Percentiles rank a stretch among this genome's conserved stretches.
Conservation (phyloP, 2,113 vertebrate species). For the Gopherus flavomarginatus region DNA sequence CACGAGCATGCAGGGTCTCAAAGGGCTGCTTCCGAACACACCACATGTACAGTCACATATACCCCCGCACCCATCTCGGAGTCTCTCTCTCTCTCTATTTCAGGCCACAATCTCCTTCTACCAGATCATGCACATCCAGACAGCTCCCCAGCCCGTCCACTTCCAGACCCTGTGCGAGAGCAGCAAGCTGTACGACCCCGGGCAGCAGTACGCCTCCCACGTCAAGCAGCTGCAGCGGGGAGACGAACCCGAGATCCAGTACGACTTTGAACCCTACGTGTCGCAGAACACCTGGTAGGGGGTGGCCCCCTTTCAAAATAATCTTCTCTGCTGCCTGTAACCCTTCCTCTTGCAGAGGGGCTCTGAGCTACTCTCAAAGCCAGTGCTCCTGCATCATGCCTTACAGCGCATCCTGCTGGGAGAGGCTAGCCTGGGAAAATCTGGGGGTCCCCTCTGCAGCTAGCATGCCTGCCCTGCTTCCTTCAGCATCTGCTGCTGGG, state of each 20-base stretch:
- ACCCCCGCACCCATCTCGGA: rapidly evolving
- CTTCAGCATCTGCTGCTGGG: not conserved
- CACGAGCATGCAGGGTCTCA: not conserved
- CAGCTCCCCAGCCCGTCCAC: conserved; percentile 89
- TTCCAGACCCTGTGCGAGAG: conserved; percentile 97
- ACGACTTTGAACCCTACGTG: conserved; percentile 89
- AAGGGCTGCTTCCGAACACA: rapidly evolving
- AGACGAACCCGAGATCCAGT: conserved; percentile 83
- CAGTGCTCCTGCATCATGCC: not conserved
- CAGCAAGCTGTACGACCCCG: conserved; percentile 95
- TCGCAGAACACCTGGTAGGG: conserved; percentile 73
- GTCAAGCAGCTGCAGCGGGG: conserved; percentile 89
- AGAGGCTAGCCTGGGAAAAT: not conserved
- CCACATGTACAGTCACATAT: rapidly evolving
- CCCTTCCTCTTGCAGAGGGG: not conserved
- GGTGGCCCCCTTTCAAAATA: rapidly evolving
- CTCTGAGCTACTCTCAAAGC: not conserved
- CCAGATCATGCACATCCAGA: conserved; percentile 97
- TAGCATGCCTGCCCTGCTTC: rapidly evolving
- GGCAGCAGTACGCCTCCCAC: conserved; percentile 92
- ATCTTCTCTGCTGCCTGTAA: rapidly evolving
- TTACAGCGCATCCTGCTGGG: not conserved
- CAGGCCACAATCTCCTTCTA: conserved; percentile 98
- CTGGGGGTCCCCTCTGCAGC: not conserved
- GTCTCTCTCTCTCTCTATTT: rapidly evolving